Evolutionary conservation across 2,797 vertebrate species (phyloP), one percentile per base, ranked within the genome.

Genomic region (Gymnothorax javanicus): DNA sequence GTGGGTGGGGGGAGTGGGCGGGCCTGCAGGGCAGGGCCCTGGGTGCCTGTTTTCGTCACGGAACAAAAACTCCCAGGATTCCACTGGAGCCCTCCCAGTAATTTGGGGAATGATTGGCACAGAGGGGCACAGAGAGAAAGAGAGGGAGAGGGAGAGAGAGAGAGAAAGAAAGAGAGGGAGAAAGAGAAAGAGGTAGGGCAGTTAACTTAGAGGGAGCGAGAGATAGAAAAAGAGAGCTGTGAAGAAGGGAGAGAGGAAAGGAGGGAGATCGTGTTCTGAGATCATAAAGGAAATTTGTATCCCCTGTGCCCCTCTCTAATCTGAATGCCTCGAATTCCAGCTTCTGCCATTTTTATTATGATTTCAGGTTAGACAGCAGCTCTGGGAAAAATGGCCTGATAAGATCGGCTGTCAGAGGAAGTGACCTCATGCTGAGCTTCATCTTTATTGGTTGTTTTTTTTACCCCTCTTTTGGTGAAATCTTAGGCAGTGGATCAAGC

Each of bases 401-500:
- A 69, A 86, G 62, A 86, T 82, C 62, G 69, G 52, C 62, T 8
- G 62, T 2, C 86, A 25, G 54, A 54, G 75, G 85, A 67, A 62
- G 59, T 64, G 85, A 82, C 75, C 84, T 85, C 84, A 85, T 13
- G n/a, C 50, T 73, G 27, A 58, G 50, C 13, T 54, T 86, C 25
- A 64, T 43, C 27, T 82, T 84, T 52, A 73, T 73, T 71, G 27
- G 73, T 87, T 83, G 33, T 87, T 87, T 87, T 83, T 84, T 87
- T 75, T 43, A 43, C 33, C 33, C 33, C 33, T 43, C 11, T 0
- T 64, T 9, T 33, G 69, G 58, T 25, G 12, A 56, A 71, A 73
- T 62, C 59, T 23, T 58, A 83, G 67, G 56, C 62, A 73, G 81
- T n/a, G 15, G 50, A 50, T 27, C 2, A 13, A 57, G 62, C 25